Conservation (phyloP, 2,797 vertebrate species). For the Ateles fusciceps region DNA sequence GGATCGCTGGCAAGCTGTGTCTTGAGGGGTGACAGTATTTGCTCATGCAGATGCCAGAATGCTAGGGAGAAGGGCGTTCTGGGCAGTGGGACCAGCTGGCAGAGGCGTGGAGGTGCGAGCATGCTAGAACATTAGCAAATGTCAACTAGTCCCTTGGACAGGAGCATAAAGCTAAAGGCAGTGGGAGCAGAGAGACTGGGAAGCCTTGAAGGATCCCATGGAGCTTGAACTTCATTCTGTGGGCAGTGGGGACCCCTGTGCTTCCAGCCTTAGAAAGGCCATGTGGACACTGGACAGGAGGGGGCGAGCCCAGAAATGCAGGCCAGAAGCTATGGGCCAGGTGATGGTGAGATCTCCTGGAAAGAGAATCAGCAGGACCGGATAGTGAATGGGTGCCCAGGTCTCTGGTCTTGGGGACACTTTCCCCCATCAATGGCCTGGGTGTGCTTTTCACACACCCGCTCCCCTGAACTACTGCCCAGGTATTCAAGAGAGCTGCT, state of each 20-base stretch:
- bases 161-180: not conserved
- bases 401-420: not conserved
- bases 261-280: not conserved
- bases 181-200: not conserved
- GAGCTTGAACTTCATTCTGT: not conserved
- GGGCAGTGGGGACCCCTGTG: not conserved
- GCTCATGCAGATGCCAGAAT: not conserved
- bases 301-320: not conserved
- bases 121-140: not conserved
- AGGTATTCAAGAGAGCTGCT: not conserved
- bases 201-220: fast-evolving
- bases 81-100: not conserved
- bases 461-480: not conserved
- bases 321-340: not conserved
- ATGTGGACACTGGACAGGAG: not conserved
- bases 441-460: not conserved
- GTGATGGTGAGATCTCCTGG: not conserved
- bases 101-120: not conserved
- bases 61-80: not conserved
- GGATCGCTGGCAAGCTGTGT: not conserved
- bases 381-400: fast-evolving
- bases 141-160: not conserved
- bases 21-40: not conserved
- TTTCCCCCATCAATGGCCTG: not conserved
- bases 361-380: not conserved